Percentiles rank a stretch among this genome's conserved stretches.
Conservation (phyloP, 2,113 vertebrate species). For the Callopanchax toddi region DNA sequence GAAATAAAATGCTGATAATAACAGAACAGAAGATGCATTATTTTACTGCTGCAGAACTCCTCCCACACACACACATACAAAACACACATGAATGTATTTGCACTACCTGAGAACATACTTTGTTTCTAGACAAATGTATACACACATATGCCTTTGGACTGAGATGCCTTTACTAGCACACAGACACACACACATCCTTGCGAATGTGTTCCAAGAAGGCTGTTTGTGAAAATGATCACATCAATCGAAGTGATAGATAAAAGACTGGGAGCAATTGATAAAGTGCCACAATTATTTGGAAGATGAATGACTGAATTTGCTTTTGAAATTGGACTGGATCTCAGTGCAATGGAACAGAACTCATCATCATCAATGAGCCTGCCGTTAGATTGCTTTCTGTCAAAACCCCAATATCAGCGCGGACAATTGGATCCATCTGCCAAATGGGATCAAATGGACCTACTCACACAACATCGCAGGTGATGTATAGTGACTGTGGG, state of each 20-base stretch:
- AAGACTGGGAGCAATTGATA: constrained; percentile 79
- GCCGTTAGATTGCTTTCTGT: constrained; percentile 76
- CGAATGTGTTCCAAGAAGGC: constrained; percentile 63
- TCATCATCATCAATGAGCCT: constrained; percentile 80
- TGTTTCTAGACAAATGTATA: no score
- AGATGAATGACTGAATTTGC: constrained; percentile 83
- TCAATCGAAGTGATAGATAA: constrained; percentile 83
- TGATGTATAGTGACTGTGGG: constrained; percentile 72
- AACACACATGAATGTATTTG: neutral
- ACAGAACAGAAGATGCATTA: constrained; percentile 39
- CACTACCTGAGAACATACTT: constrained; percentile 10
- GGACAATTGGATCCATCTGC: constrained; percentile 79
- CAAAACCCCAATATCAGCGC: constrained; percentile 68
- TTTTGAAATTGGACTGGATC: constrained; percentile 81
- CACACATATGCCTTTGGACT: no score
- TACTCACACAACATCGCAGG: constrained; percentile 62
- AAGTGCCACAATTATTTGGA: constrained; percentile 82
- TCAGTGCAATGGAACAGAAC: constrained; percentile 76
- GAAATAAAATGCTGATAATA: constrained; percentile 26
- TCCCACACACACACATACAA: constrained; percentile 8
- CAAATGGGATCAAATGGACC: constrained; percentile 75
- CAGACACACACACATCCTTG: constrained; percentile 11
- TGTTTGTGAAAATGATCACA: constrained; percentile 81
- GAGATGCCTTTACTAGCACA: no score
- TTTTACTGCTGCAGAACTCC: constrained; percentile 34